Evolutionary conservation across 2,888 invertebrate species (phyloP).

Genomic region (Rhabditoides inermis): DNA sequence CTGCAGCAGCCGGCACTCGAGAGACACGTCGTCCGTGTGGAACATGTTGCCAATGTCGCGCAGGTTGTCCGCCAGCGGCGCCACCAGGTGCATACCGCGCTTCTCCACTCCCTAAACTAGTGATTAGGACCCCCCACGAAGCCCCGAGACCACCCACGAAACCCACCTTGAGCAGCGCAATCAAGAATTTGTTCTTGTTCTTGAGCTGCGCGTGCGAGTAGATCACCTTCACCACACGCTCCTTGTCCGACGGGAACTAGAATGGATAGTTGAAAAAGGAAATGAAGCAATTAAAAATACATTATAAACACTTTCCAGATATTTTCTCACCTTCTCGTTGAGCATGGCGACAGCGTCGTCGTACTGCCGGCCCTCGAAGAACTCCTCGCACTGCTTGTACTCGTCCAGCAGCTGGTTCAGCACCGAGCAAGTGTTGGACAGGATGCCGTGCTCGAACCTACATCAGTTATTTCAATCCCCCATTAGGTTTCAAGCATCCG

Average conservation of each 20-base stretch:
- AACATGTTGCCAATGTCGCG: conserved; percentile 36
- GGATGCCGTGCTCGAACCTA: too few relatives aligned
- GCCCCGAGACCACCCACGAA: conserved; percentile 8
- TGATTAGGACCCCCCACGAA: too few relatives aligned
- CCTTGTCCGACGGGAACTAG: conserved; percentile 25
- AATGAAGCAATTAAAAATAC: conserved; percentile 6
- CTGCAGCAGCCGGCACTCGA: conserved; percentile 23
- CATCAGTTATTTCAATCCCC: too few relatives aligned
- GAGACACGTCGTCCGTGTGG: conserved; percentile 28
- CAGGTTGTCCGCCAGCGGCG: conserved; percentile 25
- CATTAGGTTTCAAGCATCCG: too few relatives aligned
- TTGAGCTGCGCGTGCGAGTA: conserved; percentile 49
- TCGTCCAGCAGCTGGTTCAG: conserved; percentile 22
- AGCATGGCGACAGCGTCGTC: conserved; percentile 34
- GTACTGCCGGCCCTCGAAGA: conserved; percentile 34
- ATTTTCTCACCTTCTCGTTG: conserved; percentile 19
- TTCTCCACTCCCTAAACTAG: neutral
- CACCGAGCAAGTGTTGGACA: too few relatives aligned
- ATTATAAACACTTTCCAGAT: neutral
- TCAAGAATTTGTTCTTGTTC: conserved; percentile 29
- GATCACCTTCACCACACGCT: conserved; percentile 41
- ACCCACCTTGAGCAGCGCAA: conserved; percentile 23
- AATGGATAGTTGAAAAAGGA: neutral
- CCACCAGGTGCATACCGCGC: conserved; percentile 9
- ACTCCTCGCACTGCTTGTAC: conserved; percentile 28